These are phyloP conservation scores for Scaptomyza parva DNA, from an alignment of 2,888 invertebrate species.

Conservation along the genomic window DNA sequence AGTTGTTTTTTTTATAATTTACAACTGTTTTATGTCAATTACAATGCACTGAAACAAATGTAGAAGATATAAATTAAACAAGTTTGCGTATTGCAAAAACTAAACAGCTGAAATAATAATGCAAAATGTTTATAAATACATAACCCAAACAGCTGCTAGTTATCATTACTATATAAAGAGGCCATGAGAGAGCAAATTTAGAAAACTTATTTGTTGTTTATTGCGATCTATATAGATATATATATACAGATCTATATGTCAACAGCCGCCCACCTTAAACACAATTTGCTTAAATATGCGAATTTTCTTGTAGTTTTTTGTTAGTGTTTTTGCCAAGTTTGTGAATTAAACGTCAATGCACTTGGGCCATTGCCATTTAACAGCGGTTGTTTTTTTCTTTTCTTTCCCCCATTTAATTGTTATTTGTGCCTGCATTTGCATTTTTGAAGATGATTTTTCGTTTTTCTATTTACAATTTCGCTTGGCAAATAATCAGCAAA, in stretches of 20 bases:
- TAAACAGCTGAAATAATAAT: conserved; percentile 11
- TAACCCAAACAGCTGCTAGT: conserved; percentile 7
- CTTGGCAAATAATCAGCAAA: conserved; percentile 23
- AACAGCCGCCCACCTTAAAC: neutral
- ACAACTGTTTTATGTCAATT: neutral
- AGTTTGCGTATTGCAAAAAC: neutral
- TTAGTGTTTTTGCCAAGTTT: conserved; percentile 29
- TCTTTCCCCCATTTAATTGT: conserved; percentile 14
- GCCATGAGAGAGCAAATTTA: neutral
- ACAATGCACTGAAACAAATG: neutral
- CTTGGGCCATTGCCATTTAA: conserved; percentile 50
- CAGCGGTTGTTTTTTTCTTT: conserved; percentile 21
- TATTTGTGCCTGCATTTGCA: conserved; percentile 41
- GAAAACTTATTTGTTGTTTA: neutral
- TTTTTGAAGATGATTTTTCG: conserved; percentile 17
- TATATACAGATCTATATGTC: neutral
- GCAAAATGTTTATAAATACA: neutral
- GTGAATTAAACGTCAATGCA: conserved; percentile 42
- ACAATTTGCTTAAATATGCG: conserved; percentile 6
- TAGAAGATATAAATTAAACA: neutral
- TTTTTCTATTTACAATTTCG: conserved; percentile 32
- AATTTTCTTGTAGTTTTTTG: conserved; percentile 7
- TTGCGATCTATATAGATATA: neutral
- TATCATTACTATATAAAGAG: neutral
- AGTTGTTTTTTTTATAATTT: no score